Percentiles rank a stretch among this genome's conserved stretches.
Conservation (phyloP, 2,888 invertebrate genomes). For the Eudemis profundana region DNA sequence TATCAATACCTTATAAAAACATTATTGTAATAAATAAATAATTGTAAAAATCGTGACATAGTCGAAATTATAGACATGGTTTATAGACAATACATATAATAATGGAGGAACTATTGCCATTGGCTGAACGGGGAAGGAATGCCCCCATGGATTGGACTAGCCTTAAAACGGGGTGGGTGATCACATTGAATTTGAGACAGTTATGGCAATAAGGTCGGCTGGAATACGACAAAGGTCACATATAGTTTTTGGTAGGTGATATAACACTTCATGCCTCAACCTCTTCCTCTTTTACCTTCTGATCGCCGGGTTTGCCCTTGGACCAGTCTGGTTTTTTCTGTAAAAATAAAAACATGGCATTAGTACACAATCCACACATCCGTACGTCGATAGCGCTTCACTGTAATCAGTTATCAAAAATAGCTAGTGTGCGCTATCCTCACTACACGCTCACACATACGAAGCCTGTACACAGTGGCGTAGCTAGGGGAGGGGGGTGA, state of each 20-base stretch:
- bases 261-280: constrained; percentile 91
- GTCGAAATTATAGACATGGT: constrained; percentile 66
- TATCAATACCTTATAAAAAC: constrained; percentile 80
- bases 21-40: constrained; percentile 78
- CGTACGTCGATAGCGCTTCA: constrained; percentile 52
- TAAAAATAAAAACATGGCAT: constrained; percentile 70
- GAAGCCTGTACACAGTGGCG: constrained; percentile 47
- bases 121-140: constrained; percentile 49
- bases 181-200: constrained; percentile 70
- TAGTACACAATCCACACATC: constrained; percentile 27
- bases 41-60: constrained; percentile 70
- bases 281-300: constrained; percentile 94
- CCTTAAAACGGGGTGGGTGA: constrained; percentile 55
- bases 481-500: too few species aligned
- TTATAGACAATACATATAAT: constrained; percentile 67
- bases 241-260: constrained; percentile 65
- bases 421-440: constrained; percentile 15
- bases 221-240: constrained; percentile 70
- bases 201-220: constrained; percentile 65
- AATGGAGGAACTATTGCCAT: constrained; percentile 58
- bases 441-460: constrained; percentile 36
- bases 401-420: constrained; percentile 27
- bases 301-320: constrained; percentile 95
- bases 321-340: constrained; percentile 98
- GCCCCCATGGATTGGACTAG: constrained; percentile 45